Evolutionary conservation across 2,888 invertebrate genomes (phyloP), one percentile per base, ranked within the genome.

Genomic region (Platerodrilus igneus): DNA sequence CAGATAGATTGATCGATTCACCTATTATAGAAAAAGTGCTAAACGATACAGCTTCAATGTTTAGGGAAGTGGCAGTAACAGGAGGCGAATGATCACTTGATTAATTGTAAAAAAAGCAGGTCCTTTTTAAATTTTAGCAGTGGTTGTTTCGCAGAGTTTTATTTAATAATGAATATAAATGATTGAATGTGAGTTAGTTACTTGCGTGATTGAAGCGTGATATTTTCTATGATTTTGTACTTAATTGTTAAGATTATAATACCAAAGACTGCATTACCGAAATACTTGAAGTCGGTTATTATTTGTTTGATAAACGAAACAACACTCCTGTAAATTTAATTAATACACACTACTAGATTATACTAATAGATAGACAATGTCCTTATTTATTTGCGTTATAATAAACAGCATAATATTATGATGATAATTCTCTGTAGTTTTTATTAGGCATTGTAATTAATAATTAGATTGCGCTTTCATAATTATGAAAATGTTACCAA

Each of bases 51-150:
- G 69, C 67, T 50, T 51, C 69, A 21, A 60, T 70, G 27, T 71
- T 70, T 64, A 64, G 73, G 36, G 74, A 74, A 58, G 74, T 74
- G 25, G 67, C 73, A 9, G 74, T 74, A 21, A 71, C 73, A 13
- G 73, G 73, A 13, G 73, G 74, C 9, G 74, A 73, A 58, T 73
- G 67, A 70, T 34, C 8, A 14, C 15, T 18, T 23, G 16, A 11
- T 11, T 7, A 23, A 18, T 40, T 28, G 27, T 25, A 19, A 42
- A 47, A 47, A 28, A 50, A 48, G 50, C 50, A 48, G 50, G 50
- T 50, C 41, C 37, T 48, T 37, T 43, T 37, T 41, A 46, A 36
- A 40, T 44, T 42, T 23, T 28, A 29, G 38, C 27, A 14, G 17
- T 40, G 45, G 40, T 44, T 41, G 49, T 43, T 50, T 44, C 44